phyloP scores from a whole-genome alignment of 2,888 invertebrate genomes.

The Phortica magna region DNA sequence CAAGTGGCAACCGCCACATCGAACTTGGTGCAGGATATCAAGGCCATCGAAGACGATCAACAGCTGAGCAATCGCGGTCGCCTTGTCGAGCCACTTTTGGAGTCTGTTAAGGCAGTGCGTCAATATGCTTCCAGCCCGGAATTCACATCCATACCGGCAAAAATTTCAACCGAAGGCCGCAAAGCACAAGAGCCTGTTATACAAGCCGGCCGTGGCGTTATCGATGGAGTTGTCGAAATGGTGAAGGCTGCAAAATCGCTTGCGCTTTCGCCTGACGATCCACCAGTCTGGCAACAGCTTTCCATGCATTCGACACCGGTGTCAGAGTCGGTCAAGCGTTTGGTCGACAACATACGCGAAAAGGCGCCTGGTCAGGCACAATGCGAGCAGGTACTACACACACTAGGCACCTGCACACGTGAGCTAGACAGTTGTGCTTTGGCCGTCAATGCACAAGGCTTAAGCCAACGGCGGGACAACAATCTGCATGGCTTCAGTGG shows the following conservation, averaged over 20 bases:
- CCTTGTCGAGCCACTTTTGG: conserved; percentile 90
- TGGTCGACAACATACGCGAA: conserved; percentile 95
- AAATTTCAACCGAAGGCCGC: conserved; percentile 90
- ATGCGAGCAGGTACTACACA: conserved; percentile 90
- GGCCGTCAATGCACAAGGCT: conserved; percentile 90
- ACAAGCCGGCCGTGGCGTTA: conserved; percentile 86
- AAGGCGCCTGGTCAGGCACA: conserved; percentile 98
- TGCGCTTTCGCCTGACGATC: conserved; percentile 93
- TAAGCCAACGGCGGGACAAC: conserved; percentile 84
- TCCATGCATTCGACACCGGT: conserved; percentile 96
- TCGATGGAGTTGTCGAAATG: conserved; percentile 93
- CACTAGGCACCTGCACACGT: conserved; percentile 86
- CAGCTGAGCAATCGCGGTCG: conserved; percentile 86
- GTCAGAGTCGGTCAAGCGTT: conserved; percentile 96
- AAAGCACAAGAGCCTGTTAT: conserved; percentile 92
- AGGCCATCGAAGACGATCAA: conserved; percentile 91
- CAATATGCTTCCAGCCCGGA: conserved; percentile 96
- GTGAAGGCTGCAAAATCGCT: conserved; percentile 93
- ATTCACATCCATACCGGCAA: conserved; percentile 94
- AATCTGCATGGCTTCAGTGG: conserved; percentile 87
- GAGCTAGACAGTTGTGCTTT: conserved; percentile 92
- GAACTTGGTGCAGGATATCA: conserved; percentile 95
- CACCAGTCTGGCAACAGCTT: conserved; percentile 95
- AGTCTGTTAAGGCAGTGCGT: conserved; percentile 94
- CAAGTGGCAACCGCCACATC: conserved; percentile 98